Conservation (phyloP, 2,888 invertebrate species). For the Chirona hameri region DNA sequence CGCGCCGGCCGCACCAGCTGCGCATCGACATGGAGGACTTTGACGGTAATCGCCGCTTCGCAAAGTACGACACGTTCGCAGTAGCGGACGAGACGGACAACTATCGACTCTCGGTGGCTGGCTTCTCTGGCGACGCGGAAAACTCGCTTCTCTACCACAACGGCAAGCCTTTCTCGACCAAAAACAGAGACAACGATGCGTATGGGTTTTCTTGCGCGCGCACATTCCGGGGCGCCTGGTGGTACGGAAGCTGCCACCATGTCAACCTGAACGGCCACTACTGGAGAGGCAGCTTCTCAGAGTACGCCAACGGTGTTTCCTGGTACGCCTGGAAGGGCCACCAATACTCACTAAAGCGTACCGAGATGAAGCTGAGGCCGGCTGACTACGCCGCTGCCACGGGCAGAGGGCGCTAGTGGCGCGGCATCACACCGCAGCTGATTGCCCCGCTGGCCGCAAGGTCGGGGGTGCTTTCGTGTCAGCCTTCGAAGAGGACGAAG, state of each 20-base stretch:
- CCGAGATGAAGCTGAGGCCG: background rate
- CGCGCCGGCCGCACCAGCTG: background rate
- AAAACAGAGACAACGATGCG: background rate
- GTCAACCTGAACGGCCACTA: background rate
- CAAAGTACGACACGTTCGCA: background rate
- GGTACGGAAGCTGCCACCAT: background rate
- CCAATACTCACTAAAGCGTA: background rate
- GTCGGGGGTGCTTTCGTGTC: too few species aligned
- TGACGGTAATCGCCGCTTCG: background rate
- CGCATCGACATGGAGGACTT: too few species aligned
- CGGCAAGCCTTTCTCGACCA: background rate
- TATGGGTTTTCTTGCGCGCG: background rate
- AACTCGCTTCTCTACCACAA: background rate
- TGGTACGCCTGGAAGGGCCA: background rate
- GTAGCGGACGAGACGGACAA: background rate
- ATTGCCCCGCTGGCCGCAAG: too few species aligned
- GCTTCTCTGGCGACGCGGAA: background rate
- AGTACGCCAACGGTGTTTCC: background rate
- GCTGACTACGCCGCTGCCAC: too few species aligned
- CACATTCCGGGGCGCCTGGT: background rate
- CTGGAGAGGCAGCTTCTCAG: background rate
- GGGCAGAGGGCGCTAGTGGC: too few species aligned
- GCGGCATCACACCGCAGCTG: too few species aligned
- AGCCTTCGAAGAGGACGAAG: too few species aligned
- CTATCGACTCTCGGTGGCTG: background rate